phyloP scores from a whole-genome alignment of 2,113 vertebrate genomes.

The Lynx canadensis region DNA sequence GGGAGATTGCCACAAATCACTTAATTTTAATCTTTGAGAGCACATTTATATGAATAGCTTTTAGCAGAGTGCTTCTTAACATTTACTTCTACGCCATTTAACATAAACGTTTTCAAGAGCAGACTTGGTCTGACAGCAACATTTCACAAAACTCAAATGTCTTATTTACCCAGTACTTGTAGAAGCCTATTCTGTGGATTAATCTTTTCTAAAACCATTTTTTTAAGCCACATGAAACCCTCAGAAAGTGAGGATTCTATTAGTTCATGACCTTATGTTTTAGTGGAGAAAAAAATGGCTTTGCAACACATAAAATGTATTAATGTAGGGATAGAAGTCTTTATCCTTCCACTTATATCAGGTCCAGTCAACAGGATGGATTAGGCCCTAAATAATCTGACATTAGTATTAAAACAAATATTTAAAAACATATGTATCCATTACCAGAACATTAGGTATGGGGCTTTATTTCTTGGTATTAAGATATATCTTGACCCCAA shows the following conservation, averaged over 20 bases:
- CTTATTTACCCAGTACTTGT: constrained; percentile 80
- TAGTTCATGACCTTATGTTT: constrained; percentile 86
- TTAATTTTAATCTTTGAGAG: constrained; percentile 82
- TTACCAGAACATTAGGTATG: constrained; percentile 78
- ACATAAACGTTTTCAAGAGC: constrained; percentile 82
- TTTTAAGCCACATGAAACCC: constrained; percentile 74
- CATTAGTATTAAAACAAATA: constrained; percentile 90
- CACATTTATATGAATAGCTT: constrained; percentile 84
- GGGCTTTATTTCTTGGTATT: constrained; percentile 78
- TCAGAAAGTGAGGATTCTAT: constrained; percentile 83
- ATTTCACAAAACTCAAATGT: constrained; percentile 80
- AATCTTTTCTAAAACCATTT: constrained; percentile 84
- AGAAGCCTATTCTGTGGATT: constrained; percentile 80
- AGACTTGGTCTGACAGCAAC: constrained; percentile 72
- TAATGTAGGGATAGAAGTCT: constrained; percentile 89
- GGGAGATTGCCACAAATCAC: constrained; percentile 80
- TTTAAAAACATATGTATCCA: constrained; percentile 86
- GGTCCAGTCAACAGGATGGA: constrained; percentile 87
- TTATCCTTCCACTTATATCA: constrained; percentile 85
- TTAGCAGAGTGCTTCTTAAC: constrained; percentile 85
- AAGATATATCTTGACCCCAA: constrained; percentile 85
- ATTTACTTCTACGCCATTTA: constrained; percentile 80
- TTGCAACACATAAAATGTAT: constrained; percentile 87
- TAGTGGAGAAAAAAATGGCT: constrained; percentile 85
- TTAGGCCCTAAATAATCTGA: constrained; percentile 90